Evolutionary conservation across 2,797 vertebrate genomes (phyloP).

Genomic region (Coregonus sp.): DNA sequence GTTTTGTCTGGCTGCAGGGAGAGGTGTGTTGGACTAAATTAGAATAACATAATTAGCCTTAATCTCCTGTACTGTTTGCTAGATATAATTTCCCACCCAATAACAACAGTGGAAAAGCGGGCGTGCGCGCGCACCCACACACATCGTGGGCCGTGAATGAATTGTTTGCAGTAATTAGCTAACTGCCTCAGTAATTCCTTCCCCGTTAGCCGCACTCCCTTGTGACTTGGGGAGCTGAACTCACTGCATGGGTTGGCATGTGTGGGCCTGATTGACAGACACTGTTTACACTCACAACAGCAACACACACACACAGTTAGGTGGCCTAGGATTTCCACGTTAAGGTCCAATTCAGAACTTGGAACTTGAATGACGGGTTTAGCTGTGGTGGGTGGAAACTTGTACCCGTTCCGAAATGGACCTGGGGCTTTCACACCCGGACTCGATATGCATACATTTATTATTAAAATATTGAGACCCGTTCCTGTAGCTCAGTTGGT

Average conservation of each 20-base stretch:
- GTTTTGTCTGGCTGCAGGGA: not conserved
- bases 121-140: not conserved
- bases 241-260: not conserved
- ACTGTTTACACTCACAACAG: conserved; percentile 1
- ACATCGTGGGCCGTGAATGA: conserved; percentile 14
- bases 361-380: not conserved
- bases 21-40: conserved; percentile 3
- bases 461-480: not conserved
- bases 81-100: conserved; percentile 1
- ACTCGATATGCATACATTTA: no score
- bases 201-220: conserved; percentile 11
- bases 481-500: not conserved
- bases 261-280: conserved; percentile 6
- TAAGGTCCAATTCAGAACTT: not conserved
- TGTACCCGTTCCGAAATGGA: no score
- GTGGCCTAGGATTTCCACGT: not conserved
- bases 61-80: not conserved
- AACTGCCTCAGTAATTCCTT: conserved; percentile 15
- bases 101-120: not conserved
- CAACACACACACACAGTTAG: not conserved
- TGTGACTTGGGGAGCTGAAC: not conserved
- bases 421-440: no score
- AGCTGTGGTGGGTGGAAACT: not conserved
- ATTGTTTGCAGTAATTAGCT: conserved; percentile 23
- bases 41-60: not conserved